Evolutionary conservation across 2,113 vertebrate genomes (phyloP).

Genomic region (Ascaphus truei): DNA sequence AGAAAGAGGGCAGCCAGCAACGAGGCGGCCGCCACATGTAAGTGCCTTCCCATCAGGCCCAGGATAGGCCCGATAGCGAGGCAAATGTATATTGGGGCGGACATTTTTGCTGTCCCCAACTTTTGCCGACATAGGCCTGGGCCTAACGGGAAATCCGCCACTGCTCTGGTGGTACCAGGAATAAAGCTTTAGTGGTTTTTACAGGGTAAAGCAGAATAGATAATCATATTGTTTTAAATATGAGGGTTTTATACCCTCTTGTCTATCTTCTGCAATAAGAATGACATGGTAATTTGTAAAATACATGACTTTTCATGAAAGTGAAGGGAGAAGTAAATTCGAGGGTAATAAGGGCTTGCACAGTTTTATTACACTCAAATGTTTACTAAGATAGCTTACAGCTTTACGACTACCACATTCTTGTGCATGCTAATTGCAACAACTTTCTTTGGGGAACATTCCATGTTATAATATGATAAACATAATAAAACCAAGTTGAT

Average conservation of each 20-base stretch:
- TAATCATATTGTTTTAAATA: neutral
- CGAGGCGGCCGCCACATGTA: no score
- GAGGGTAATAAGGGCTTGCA: conserved; percentile 1
- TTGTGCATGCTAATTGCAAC: neutral
- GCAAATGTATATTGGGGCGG: no score
- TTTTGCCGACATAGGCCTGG: no score
- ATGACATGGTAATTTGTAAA: neutral
- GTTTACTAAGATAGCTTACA: neutral
- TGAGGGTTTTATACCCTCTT: neutral
- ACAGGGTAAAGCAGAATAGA: neutral
- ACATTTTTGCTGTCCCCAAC: no score
- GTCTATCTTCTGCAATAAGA: neutral
- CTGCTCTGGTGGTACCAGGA: no score
- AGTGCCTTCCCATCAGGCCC: no score
- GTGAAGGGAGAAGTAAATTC: neutral
- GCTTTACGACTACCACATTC: neutral
- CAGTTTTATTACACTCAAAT: conserved; percentile 12
- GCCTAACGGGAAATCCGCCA: no score
- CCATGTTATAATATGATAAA: conserved; percentile 10
- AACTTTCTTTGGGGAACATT: conserved; percentile 19
- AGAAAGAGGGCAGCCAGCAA: no score
- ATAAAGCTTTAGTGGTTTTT: no score
- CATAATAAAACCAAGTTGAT: conserved; percentile 16
- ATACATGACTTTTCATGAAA: neutral
- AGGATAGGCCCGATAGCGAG: no score